Conservation (phyloP, 2,888 invertebrate species). For the Oscheius myriophilus region DNA sequence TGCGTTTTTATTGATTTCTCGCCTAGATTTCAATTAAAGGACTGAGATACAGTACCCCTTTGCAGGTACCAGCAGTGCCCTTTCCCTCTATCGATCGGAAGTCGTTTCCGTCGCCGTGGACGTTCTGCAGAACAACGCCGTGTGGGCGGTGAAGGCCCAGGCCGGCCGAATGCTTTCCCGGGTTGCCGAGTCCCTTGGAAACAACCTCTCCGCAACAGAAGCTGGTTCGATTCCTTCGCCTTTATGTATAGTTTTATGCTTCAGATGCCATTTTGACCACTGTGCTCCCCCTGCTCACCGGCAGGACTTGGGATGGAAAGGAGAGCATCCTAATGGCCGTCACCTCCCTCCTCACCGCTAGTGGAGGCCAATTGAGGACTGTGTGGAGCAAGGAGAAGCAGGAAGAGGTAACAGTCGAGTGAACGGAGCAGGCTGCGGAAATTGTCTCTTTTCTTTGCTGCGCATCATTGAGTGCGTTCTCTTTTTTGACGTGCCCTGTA, state of each 20-base stretch:
- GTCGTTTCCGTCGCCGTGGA: slow-evolving; percentile 46
- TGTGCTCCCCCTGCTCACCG: slow-evolving; percentile 46
- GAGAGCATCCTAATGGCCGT: slow-evolving; percentile 49
- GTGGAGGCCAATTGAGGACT: slow-evolving; percentile 27
- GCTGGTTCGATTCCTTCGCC: slow-evolving; percentile 30
- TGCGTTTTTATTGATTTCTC: background rate
- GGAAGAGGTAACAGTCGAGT: slow-evolving; percentile 35
- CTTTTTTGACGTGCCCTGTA: no score
- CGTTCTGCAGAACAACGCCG: slow-evolving; percentile 49
- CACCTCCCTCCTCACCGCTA: slow-evolving; percentile 33
- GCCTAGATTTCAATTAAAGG: background rate
- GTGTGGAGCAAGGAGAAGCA: slow-evolving; percentile 27
- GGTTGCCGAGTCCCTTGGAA: slow-evolving; percentile 28
- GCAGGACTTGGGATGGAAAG: slow-evolving; percentile 61
- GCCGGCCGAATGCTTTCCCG: slow-evolving; percentile 51
- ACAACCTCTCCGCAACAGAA: slow-evolving; percentile 26
- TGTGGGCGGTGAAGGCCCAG: slow-evolving; percentile 54
- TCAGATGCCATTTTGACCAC: slow-evolving; percentile 38
- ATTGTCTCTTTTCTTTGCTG: no score
- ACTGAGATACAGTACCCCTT: background rate
- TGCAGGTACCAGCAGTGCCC: slow-evolving; percentile 43
- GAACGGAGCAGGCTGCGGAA: no score
- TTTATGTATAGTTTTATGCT: background rate
- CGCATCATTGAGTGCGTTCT: no score
- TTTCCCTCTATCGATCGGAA: slow-evolving; percentile 50